Evolutionary conservation across 2,113 vertebrate species (phyloP), one percentile per base, ranked within the genome.

Genomic region (Mesocricetus auratus): DNA sequence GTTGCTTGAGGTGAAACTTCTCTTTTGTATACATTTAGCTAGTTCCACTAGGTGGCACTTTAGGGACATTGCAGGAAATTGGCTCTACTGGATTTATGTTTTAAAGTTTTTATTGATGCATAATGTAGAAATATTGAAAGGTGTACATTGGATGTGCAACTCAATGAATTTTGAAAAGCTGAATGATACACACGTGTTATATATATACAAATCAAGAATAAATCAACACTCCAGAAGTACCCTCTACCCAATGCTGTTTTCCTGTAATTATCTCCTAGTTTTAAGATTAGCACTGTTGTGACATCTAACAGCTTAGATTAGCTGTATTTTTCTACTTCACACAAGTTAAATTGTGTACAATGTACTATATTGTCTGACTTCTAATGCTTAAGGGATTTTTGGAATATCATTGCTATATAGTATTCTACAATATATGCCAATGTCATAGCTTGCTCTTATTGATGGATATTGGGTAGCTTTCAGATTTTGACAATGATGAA

Each of bases 31-130:
- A 92, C n/a, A 83, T 97, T 91, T 95, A 71, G 8, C 0, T 4
- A 91, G 42, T 97, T 88, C 98, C 98, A 97, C 98, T 99, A 99
- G 98, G 97, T 98, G 98, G 98, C 98, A 98, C 91, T 98, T 98
- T 69, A 97, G 97, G 98, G 98, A 98, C 98, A 92, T 2, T 88
- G 83, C 97, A 98, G 74, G 75, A 95, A 0, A 93, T 97, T 26
- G 77, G 7, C 29, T 94, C 77, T 29, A 50, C 39, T 74, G 29
- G 66, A 75, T 98, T 96, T 95, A 88, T 93, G 58, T 94, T 92
- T 83, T 90, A 68, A 71, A 73, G 66, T 90, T 95, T 91, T 93
- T 90, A 87, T 79, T 75, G 68, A 96, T 71, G n/a, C 86, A 15
- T 66, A 90, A 88, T 64, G 66, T 89, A 69, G 75, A 26, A 11